Conservation (phyloP, 2,888 invertebrate genomes). For the Drosophila quinaria region DNA sequence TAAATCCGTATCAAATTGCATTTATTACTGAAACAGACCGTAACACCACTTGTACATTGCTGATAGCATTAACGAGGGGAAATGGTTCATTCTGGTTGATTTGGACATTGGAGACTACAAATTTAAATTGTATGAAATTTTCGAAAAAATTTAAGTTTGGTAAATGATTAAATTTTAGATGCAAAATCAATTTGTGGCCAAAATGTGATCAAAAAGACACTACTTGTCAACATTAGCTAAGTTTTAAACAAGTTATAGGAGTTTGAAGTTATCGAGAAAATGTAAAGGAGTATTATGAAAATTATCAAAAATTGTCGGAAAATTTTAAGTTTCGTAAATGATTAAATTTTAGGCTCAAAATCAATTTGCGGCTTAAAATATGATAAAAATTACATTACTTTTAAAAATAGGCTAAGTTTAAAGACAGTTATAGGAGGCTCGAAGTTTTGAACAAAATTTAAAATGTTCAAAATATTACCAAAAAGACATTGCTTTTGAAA, state of each 20-base stretch:
- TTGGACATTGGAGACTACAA: too few species aligned
- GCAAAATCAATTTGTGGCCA: not conserved
- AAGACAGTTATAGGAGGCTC: too few species aligned
- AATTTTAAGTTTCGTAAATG: not conserved
- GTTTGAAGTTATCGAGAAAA: not conserved
- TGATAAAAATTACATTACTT: too few species aligned
- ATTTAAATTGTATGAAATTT: too few species aligned
- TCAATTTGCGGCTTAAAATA: too few species aligned
- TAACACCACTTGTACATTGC: not conserved
- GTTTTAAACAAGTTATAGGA: not conserved
- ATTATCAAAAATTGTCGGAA: too few species aligned
- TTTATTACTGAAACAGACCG: slow-evolving; percentile 8
- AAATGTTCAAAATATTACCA: not conserved
- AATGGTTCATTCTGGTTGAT: too few species aligned
- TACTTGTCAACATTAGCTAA: not conserved
- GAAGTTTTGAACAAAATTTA: too few species aligned
- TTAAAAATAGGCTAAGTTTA: too few species aligned
- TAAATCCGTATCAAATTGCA: slow-evolving; percentile 14
- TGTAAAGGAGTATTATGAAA: too few species aligned
- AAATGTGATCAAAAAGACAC: not conserved
- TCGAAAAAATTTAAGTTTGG: not conserved
- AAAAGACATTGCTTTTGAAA: too few species aligned
- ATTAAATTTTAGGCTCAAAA: not conserved
- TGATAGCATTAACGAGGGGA: not conserved
- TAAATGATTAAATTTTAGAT: not conserved